A percentile compares a stretch with the other conserved stretches of the same genome.
phyloP scores from a whole-genome alignment of 2,888 invertebrate species.

The Metalampra italica region DNA sequence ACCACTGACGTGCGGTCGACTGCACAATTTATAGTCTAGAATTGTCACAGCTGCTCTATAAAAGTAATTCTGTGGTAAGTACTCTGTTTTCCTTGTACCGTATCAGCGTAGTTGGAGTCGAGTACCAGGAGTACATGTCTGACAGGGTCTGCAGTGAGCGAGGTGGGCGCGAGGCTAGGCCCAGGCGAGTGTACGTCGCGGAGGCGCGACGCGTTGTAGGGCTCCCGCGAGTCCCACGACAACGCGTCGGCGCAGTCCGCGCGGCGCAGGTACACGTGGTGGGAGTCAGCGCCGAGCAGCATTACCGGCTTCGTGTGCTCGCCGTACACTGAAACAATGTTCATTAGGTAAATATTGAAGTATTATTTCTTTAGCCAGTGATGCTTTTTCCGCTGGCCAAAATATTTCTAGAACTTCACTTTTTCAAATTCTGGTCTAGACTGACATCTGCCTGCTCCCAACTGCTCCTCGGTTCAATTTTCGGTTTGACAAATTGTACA shows the following conservation, averaged over 20 bases:
- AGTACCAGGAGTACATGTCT: conserved; percentile 75
- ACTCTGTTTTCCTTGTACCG: conserved; percentile 60
- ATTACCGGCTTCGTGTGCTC: conserved; percentile 42
- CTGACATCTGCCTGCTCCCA: no score
- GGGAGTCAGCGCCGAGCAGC: conserved; percentile 43
- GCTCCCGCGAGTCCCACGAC: conserved; percentile 74
- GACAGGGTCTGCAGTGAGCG: conserved; percentile 73
- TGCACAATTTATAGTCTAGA: no score
- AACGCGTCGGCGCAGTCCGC: conserved; percentile 77
- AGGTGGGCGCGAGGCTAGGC: conserved; percentile 71
- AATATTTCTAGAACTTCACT: no score
- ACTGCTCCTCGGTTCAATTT: no score
- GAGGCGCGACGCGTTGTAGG: conserved; percentile 62
- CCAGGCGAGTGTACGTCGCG: conserved; percentile 72
- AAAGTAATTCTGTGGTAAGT: conserved; percentile 55
- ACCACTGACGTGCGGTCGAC: no score
- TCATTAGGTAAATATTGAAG: conserved; percentile 3
- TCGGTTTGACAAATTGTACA: no score
- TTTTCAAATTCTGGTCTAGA: no score
- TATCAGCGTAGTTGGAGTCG: conserved; percentile 81
- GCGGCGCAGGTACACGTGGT: conserved; percentile 69
- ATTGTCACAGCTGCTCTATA: conserved; percentile 28
- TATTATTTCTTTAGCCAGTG: no score
- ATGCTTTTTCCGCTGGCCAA: no score
- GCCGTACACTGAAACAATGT: conserved; percentile 41